Conservation (phyloP, 2,113 vertebrate species). For the Stigmatopora argus region DNA sequence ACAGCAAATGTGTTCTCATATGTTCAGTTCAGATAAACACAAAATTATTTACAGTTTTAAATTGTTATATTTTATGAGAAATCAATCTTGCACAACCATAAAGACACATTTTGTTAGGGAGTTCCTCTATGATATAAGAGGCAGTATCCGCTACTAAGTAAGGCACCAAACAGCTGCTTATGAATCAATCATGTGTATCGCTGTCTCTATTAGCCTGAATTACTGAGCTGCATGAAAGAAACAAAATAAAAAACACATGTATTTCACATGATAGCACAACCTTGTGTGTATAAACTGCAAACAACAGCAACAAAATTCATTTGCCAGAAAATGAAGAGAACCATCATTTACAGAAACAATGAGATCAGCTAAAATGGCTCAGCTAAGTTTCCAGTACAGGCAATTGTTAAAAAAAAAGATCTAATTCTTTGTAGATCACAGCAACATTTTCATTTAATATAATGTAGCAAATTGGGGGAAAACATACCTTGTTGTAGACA, state of each 20-base stretch:
- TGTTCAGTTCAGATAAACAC: background rate
- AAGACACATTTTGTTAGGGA: background rate
- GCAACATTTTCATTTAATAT: slow-evolving; percentile 26
- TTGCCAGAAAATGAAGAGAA: slow-evolving; percentile 10
- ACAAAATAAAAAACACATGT: slow-evolving; percentile 12
- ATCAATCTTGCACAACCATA: background rate
- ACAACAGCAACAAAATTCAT: slow-evolving; percentile 9
- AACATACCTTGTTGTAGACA: background rate
- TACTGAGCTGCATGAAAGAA: slow-evolving; percentile 5
- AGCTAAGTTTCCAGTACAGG: slow-evolving; percentile 46
- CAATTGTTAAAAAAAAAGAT: slow-evolving; percentile 41
- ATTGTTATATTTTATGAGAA: slow-evolving; percentile 4
- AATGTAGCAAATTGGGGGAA: slow-evolving; percentile 3
- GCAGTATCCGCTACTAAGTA: background rate
- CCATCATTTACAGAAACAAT: slow-evolving; percentile 31
- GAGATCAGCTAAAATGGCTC: slow-evolving; percentile 64
- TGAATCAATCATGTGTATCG: background rate
- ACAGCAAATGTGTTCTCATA: slow-evolving; percentile 10
- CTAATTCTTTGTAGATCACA: slow-evolving; percentile 32
- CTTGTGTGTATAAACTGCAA: slow-evolving; percentile 1
- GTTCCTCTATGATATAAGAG: background rate
- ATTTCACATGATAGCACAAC: slow-evolving; percentile 10
- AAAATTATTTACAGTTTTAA: slow-evolving; percentile 2
- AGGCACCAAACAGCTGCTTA: background rate
- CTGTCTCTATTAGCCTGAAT: slow-evolving; percentile 21